Evolutionary conservation across 2,113 vertebrate genomes (phyloP), one percentile per base, ranked within the genome.

Genomic region (Podarcis muralis): DNA sequence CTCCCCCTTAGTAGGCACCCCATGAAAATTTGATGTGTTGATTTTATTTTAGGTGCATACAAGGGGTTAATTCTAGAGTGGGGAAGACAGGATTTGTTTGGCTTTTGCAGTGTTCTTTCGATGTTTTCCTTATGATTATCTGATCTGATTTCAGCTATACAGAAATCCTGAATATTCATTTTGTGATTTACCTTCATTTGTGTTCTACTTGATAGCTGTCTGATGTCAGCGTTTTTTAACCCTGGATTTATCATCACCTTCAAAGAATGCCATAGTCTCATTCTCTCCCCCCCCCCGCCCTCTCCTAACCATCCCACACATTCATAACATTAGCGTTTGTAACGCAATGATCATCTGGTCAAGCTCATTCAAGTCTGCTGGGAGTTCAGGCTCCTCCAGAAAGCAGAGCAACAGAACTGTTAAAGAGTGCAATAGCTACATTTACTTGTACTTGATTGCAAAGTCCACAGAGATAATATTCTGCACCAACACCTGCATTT

Each of bases 381-480:
- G 87, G 92, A 95, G 77, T 77, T 7, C 27, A 1, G 1, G 32
- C 80, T 80, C 30, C 75, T 90, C 85, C 18, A 81, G 77, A 94
- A 79, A 92, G 79, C 86, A 72, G 90, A 85, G 94, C 87, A 89
- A 53, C 0, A 1, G 89, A 91, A 90, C n/a, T 76, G 77, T 88
- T 89, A 68, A 90, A 91, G 81, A 84, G 85, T 90, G 68, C 77
- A 94, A 93, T 92, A 83, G 93, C 2, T 20, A 81, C 85, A 66
- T 95, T 87, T 94, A 80, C 85, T 91, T 92, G 84, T 91, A 77
- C 90, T 91, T 86, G 92, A 96, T 95, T 93, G 84, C 94, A 94
- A 78, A 94, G 91, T 53, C 62, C 85, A 92, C 86, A 88, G 90
- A 93, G 83, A 93, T 89, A 84, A n/a, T 81, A 15, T 92, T 93